Base-by-base conservation (phyloP, 1,140 invertebrate genomes). In the Trachelipus rathkii region DNA sequence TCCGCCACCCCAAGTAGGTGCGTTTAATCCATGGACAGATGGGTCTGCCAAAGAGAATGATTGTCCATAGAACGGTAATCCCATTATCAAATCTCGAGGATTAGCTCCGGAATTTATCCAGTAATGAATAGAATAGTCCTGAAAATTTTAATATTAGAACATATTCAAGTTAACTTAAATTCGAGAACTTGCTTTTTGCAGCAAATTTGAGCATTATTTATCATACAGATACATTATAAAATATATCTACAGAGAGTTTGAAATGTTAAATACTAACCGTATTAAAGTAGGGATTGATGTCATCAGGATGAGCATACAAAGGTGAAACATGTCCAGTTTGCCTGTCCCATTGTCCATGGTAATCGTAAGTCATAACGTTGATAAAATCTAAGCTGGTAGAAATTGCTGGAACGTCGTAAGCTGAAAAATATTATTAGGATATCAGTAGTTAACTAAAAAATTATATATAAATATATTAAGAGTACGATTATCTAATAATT, bases 41-140 rank as follows among this genome's bases (percentile, higher is more conserved):
- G 82, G 43, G 79, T 87, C 83, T 0, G 89, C 88, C 45, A 89
- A 81, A 15, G 86, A 88, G 82, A 90, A 91, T 5, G 87, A 88
- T 82, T 89, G 89, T 0, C 89, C 90, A 80, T 90, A 90, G 72
- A 89, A 84, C 11, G 89, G 89, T 76, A 88, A 86, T 23, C 90
- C 90, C 84, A 91, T 86, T 0, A 90, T 85, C 9, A 91, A 75
- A 80, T 91, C 91, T 43, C 86, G 85, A 2, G 85, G 83, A 44
- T 88, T 86, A 15, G 87, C 87, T 44, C 90, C 90, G 77, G 86
- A 83, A n/a, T 86, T 77, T 9, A 89, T 85, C 89, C 89, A 91
- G 75, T 89, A 89, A 78, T 89, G 84, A 33, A 87, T 83, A 4
- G 85, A 83, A 79, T 86, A 90, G 80, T 90, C 89, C 88, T 89